Percentiles rank a stretch among this genome's conserved stretches.
These are phyloP conservation scores for Acyrthosiphon pisum DNA, from an alignment of 1,140 invertebrate species.

Conservation along the genomic window DNA sequence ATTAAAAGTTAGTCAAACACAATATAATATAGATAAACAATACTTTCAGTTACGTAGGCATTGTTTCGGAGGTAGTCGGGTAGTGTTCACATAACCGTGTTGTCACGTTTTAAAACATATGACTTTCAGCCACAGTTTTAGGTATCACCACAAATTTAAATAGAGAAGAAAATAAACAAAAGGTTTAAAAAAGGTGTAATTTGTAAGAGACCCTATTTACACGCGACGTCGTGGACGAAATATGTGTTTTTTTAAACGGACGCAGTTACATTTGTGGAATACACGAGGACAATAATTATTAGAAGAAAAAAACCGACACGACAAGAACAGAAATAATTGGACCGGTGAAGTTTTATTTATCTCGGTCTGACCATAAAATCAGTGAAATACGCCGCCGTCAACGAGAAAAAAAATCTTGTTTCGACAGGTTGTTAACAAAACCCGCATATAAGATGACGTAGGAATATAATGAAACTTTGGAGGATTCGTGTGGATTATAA, in stretches of 20 bases:
- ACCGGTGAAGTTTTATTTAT: background rate
- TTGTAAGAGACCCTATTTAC: conserved; percentile 4
- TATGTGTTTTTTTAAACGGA: background rate
- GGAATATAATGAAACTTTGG: background rate
- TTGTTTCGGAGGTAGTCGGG: background rate
- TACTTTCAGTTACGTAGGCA: background rate
- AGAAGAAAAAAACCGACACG: background rate
- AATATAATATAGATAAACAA: background rate
- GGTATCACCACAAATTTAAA: too few relatives aligned
- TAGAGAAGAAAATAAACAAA: conserved; percentile 3
- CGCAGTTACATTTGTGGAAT: background rate
- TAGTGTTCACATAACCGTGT: background rate
- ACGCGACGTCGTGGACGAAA: background rate
- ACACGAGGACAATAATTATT: background rate
- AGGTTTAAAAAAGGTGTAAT: background rate
- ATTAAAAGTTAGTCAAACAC: background rate
- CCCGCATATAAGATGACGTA: background rate
- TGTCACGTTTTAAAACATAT: background rate
- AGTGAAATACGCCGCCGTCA: background rate
- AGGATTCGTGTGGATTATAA: background rate
- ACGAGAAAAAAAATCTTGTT: background rate
- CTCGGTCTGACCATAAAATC: background rate
- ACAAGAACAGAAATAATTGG: background rate
- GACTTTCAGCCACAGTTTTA: background rate
- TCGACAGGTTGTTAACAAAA: background rate